Conservation (phyloP, 1,140 invertebrate species). For the Drosophila chauvacae region DNA sequence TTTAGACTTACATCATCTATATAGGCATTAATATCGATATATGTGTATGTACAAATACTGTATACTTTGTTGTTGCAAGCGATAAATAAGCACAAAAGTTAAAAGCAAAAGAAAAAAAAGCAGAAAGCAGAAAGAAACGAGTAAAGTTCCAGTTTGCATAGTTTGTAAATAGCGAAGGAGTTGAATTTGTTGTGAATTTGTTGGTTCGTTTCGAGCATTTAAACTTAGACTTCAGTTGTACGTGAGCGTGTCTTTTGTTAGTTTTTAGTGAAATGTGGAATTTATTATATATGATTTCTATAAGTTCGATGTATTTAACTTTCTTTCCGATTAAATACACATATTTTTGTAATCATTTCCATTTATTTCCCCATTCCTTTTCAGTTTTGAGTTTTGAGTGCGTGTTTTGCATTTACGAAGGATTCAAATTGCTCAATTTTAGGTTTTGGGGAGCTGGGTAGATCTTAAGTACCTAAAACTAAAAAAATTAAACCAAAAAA, state of each 20-base stretch:
- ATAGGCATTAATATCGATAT: conserved; percentile 41
- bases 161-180: conserved; percentile 41
- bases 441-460: conserved; percentile 49
- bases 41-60: conserved; percentile 46
- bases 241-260: conserved; percentile 37
- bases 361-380: conserved; percentile 5
- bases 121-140: conserved; percentile 25
- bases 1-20: conserved; percentile 39
- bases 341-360: conserved; percentile 44
- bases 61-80: conserved; percentile 60
- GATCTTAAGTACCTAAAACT: conserved; percentile 75
- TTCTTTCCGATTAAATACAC: conserved; percentile 53
- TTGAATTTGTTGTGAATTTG: conserved; percentile 46
- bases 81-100: conserved; percentile 45
- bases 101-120: conserved; percentile 5
- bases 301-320: conserved; percentile 46
- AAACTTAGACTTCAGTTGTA: conserved; percentile 39
- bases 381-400: not conserved
- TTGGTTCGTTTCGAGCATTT: conserved; percentile 55
- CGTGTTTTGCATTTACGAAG: conserved; percentile 39
- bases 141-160: conserved; percentile 41
- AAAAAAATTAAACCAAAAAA: conserved; percentile 49
- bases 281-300: conserved; percentile 64
- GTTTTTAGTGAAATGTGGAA: conserved; percentile 57
- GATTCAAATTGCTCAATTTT: conserved; percentile 63